Evolutionary conservation across 2,888 invertebrate genomes (phyloP), one percentile per base, ranked within the genome.

Genomic region (Hydraecia micacea): DNA sequence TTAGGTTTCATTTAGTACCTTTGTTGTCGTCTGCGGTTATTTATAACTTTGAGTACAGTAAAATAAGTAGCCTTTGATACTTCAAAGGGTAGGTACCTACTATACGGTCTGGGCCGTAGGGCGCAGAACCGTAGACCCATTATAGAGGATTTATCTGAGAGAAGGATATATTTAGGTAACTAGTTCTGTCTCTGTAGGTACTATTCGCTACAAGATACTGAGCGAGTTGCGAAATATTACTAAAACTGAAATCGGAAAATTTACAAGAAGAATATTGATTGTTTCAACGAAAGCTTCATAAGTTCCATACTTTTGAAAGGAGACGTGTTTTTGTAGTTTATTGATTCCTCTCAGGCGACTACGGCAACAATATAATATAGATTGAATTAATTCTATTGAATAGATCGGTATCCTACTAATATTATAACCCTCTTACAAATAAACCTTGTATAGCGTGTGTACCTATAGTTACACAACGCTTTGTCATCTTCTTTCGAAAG

Each of bases 1-100:
- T 91, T 89, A 90, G 79, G 72, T 80, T 75, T 75, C 66, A 72
- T 79, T 81, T 83, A 83, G 55, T 86, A 71, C 79, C 77, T 87
- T 86, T 84, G 81, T 80, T 81, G 77, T 74, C 71, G 80, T 83
- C 81, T 83, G 77, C 71, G 68, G 78, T 84, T 87, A 87, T 87
- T 88, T 77, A 84, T 84, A 84, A 75, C 73, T 71, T 55, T 75
- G 60, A 52, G 32, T 79, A 73, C 71, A 77, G 79, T 79, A 77
- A 84, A 84, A 71, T 78, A 72, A 76, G 68, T 72, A 86, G 72
- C 66, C 21, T 77, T 84, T 75, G 79, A 86, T 79, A 70, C 75
- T 79, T 86, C 86, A 86, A 86, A 86, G 83, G 69, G 73, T 67
- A n/a, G n/a, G n/a, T n/a, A n/a, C n/a, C n/a, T n/a, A 78, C 65